phyloP scores from a whole-genome alignment of 1,140 invertebrate species.

The Ceratina calcarata region DNA sequence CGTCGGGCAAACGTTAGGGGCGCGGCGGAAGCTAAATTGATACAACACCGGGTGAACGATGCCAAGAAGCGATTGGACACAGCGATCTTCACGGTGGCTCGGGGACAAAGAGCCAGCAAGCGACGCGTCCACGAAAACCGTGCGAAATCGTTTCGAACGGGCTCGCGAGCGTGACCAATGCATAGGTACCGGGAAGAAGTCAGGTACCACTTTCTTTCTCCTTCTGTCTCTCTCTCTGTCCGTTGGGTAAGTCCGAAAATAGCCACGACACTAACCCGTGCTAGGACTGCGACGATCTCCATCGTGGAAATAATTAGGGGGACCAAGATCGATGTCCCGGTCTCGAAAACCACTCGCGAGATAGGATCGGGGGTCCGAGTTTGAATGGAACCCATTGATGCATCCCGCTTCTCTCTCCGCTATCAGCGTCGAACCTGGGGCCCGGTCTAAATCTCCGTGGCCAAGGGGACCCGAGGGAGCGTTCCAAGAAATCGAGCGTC shows the following conservation, averaged over 20 bases:
- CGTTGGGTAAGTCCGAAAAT: conserved; percentile 46
- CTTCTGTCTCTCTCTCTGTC: background rate
- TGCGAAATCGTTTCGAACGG: conserved; percentile 45
- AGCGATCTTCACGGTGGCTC: conserved; percentile 13
- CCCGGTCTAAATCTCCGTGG: conserved; percentile 57
- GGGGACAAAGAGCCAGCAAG: conserved; percentile 4
- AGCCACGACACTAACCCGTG: conserved; percentile 44
- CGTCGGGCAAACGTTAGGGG: background rate
- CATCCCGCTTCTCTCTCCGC: conserved; percentile 62
- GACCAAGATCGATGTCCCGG: conserved; percentile 79
- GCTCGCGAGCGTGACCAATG: conserved; percentile 46
- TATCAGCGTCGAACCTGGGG: conserved; percentile 57
- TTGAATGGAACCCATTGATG: conserved; percentile 80
- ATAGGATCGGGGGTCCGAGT: conserved; percentile 75
- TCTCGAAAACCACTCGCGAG: conserved; percentile 71
- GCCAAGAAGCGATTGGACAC: conserved; percentile 35
- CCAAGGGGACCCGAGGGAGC: conserved; percentile 39
- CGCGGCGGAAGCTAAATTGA: conserved; percentile 30
- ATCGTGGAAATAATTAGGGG: conserved; percentile 80
- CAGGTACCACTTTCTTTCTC: conserved; percentile 40
- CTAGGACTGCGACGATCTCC: conserved; percentile 67
- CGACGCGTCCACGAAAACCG: conserved; percentile 30
- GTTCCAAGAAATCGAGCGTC: conserved; percentile 79
- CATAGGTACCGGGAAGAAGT: conserved; percentile 15
- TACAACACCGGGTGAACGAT: conserved; percentile 39